A percentile compares a stretch with the other conserved stretches of the same genome.
These are phyloP conservation scores for Antrozous pallidus DNA, from an alignment of 2,797 vertebrate genomes.

Conservation along the genomic window DNA sequence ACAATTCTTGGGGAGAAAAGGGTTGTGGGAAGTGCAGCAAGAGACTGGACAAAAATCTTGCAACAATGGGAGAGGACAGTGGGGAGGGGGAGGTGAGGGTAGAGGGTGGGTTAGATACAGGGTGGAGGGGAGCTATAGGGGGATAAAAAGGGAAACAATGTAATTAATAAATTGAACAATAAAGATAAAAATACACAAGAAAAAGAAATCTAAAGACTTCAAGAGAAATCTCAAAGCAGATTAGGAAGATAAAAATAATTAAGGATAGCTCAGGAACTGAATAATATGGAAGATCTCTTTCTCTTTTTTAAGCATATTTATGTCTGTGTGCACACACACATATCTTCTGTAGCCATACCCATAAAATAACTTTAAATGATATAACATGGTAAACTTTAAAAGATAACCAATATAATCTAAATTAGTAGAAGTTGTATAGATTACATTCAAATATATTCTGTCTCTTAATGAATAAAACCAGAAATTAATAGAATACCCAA, in stretches of 20 bases:
- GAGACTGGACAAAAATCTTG: no score
- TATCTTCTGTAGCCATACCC: background rate
- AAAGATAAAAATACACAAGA: no score
- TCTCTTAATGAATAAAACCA: background rate
- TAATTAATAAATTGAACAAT: no score
- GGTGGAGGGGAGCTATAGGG: no score
- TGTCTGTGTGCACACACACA: background rate
- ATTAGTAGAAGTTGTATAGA: background rate
- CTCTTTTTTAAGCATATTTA: background rate
- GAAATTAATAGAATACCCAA: constrained; percentile 3
- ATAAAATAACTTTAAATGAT: background rate
- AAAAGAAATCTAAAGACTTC: background rate
- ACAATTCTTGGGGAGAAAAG: no score
- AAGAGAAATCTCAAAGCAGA: background rate
- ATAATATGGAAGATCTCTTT: background rate
- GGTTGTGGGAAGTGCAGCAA: no score
- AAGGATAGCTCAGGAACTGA: background rate
- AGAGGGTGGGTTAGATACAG: no score
- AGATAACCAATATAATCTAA: background rate
- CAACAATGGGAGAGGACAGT: no score
- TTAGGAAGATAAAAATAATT: background rate
- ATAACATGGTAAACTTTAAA: background rate
- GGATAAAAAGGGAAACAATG: no score
- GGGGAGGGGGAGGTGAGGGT: no score
- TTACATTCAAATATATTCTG: background rate